Percentiles rank a stretch among this genome's conserved stretches.
Evolutionary conservation across 2,113 vertebrate species (phyloP).

Genomic region (Vulpes vulpes): DNA sequence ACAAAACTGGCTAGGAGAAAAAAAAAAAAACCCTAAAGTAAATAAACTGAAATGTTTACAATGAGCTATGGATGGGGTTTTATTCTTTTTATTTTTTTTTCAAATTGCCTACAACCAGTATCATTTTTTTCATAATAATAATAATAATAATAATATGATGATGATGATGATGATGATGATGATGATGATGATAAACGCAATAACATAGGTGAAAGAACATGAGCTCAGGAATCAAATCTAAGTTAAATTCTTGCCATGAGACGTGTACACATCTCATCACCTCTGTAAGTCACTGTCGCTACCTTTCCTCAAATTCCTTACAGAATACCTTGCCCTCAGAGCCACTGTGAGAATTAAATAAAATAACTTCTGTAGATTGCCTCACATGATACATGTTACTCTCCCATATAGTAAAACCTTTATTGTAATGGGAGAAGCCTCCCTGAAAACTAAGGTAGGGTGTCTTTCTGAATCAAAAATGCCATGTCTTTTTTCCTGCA

Average conservation of each 20-base stretch:
- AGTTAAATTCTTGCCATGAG: not conserved
- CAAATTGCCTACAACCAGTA: not conserved
- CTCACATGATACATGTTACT: not conserved
- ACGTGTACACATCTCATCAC: not conserved
- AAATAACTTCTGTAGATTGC: not conserved
- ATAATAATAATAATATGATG: too few species aligned
- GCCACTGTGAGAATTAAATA: not conserved
- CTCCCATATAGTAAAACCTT: not conserved
- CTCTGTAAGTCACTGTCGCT: not conserved
- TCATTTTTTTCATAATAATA: not conserved
- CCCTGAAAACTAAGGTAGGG: not conserved
- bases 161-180: too few species aligned
- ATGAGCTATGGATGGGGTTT: not conserved
- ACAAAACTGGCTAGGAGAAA: not conserved
- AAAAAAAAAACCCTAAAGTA: not conserved
- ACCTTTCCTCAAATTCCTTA: not conserved
- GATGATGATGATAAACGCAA: not conserved
- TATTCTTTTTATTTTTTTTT: not conserved
- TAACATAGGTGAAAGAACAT: not conserved
- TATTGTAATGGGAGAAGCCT: not conserved
- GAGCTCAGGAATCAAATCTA: not conserved
- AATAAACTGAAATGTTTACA: not conserved
- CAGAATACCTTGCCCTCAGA: not conserved
- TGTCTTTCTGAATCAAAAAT: not conserved
- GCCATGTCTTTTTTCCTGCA: not conserved